Conservation (phyloP, 2,888 invertebrate genomes). For the Ophioninae sp. region DNA sequence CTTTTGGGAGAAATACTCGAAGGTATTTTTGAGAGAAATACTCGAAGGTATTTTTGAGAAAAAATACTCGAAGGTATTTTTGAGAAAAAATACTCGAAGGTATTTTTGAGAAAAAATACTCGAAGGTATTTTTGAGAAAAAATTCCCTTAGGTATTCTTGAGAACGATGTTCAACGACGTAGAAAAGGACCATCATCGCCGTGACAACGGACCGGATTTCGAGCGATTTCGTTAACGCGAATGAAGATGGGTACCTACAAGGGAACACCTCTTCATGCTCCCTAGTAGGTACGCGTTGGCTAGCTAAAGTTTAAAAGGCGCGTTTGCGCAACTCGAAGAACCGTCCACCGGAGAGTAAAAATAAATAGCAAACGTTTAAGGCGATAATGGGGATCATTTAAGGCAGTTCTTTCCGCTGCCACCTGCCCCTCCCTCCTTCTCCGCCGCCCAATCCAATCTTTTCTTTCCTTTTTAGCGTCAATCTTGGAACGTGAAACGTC, state of each 20-base stretch:
- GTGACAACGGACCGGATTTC: background rate
- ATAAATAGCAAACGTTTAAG: slow-evolving; percentile 60
- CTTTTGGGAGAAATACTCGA: too few species aligned
- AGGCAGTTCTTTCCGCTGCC: slow-evolving; percentile 15
- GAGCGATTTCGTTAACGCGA: background rate
- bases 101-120: too few species aligned
- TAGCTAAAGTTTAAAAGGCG: slow-evolving; percentile 19
- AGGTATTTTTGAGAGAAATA: too few species aligned
- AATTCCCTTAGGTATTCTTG: too few species aligned
- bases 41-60: background rate
- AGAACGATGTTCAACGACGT: background rate
- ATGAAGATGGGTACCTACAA: background rate
- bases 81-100: too few species aligned
- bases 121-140: too few species aligned
- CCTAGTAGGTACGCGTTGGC: background rate
- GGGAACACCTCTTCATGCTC: slow-evolving; percentile 5
- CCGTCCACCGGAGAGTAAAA: slow-evolving; percentile 49
- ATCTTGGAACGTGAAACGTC: slow-evolving; percentile 51
- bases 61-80: too few species aligned
- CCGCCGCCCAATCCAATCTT: slow-evolving; percentile 3
- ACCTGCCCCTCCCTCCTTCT: slow-evolving; percentile 7
- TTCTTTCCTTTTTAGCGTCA: background rate
- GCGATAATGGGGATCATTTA: slow-evolving; percentile 60
- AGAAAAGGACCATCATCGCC: background rate
- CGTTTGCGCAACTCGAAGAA: slow-evolving; percentile 5